phyloP scores from a whole-genome alignment of 2,888 invertebrate genomes.

The Schizaphis graminum region DNA sequence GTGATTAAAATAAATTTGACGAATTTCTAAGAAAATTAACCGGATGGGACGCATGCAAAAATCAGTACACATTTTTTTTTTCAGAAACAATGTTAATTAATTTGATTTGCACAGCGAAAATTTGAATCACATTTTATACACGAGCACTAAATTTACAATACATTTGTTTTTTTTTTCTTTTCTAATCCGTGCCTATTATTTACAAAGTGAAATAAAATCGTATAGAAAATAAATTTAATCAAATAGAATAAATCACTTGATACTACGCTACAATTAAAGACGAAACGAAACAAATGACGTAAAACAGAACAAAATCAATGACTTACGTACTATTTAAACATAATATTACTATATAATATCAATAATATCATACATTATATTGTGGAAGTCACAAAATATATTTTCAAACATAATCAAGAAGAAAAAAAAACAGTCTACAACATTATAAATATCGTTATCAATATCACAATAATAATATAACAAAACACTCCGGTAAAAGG shows the following conservation, averaged over 20 bases:
- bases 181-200: conserved; percentile 61
- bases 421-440: conserved; percentile 56
- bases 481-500: conserved; percentile 54
- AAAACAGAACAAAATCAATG: conserved; percentile 32
- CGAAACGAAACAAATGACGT: not conserved
- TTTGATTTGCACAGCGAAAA: conserved; percentile 61
- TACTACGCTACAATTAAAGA: conserved; percentile 34
- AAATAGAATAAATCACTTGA: conserved; percentile 37
- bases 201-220: conserved; percentile 61
- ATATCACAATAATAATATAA: conserved; percentile 59
- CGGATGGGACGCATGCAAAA: not conserved
- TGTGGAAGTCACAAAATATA: conserved; percentile 50
- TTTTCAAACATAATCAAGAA: conserved; percentile 45
- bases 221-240: conserved; percentile 53
- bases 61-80: conserved; percentile 56
- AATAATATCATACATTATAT: not conserved
- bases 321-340: conserved; percentile 52
- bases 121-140: conserved; percentile 64
- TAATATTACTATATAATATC: conserved; percentile 24
- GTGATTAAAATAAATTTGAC: not conserved
- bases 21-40: not conserved
- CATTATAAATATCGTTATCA: conserved; percentile 10
- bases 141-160: conserved; percentile 59
- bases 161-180: conserved; percentile 24
- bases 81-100: conserved; percentile 61